Evolutionary conservation across 2,797 vertebrate species (phyloP).

Genomic region (Sebastolobus alascanus): DNA sequence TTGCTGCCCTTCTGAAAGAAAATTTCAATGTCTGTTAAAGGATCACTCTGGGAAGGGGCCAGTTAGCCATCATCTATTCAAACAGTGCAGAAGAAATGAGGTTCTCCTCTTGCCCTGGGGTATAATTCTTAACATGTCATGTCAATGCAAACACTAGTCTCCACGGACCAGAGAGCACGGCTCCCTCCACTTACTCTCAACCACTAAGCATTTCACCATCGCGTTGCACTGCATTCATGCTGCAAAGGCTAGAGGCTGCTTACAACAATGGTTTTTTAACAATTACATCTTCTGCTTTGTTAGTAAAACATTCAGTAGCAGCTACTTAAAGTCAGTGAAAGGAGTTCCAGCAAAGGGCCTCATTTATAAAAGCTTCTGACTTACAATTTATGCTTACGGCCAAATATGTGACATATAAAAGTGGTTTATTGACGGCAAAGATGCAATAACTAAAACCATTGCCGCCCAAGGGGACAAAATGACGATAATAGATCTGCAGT

Average conservation of each 20-base stretch:
- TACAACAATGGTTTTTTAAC: conserved; percentile 50
- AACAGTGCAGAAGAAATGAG: conserved; percentile 79
- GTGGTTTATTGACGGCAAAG: conserved; percentile 37
- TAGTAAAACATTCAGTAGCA: conserved; percentile 53
- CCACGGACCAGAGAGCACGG: conserved; percentile 74
- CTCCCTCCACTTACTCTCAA: conserved; percentile 65
- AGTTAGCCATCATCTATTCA: conserved; percentile 80
- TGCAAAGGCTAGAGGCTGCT: conserved; percentile 58
- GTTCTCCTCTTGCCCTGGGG: conserved; percentile 78
- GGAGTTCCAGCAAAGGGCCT: conserved; percentile 14
- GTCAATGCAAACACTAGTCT: conserved; percentile 81
- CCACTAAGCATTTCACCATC: conserved; percentile 51
- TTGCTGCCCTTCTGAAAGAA: conserved; percentile 97
- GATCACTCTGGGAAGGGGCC: conserved; percentile 67
- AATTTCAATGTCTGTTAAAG: conserved; percentile 74
- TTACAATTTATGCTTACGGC: conserved; percentile 32
- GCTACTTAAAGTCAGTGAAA: conserved; percentile 41
- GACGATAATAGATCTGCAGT: conserved; percentile 47
- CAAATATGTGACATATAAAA: conserved; percentile 52
- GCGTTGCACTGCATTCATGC: conserved; percentile 43
- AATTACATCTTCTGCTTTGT: conserved; percentile 58
- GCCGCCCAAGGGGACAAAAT: conserved; percentile 41
- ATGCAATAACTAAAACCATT: conserved; percentile 28
- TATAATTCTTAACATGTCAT: conserved; percentile 84
- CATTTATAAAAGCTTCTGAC: conserved; percentile 58